phyloP scores from a whole-genome alignment of 2,113 vertebrate species.

The Ursus arctos region DNA sequence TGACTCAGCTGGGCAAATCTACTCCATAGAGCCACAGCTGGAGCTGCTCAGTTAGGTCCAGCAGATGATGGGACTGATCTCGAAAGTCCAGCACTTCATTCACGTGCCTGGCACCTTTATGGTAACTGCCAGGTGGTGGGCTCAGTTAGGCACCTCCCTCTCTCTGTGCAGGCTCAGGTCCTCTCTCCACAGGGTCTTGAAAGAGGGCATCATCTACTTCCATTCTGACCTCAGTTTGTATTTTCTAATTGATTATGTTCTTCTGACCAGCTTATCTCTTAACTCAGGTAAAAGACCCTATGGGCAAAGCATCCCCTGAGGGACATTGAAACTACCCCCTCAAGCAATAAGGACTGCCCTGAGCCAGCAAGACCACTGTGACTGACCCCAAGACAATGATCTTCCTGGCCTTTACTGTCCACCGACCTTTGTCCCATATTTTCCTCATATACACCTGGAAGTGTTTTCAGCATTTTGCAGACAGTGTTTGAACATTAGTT shows the following conservation, averaged over 20 bases:
- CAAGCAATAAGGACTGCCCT: no score
- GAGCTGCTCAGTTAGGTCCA: background rate
- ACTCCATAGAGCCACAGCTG: background rate
- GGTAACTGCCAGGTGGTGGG: background rate
- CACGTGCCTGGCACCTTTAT: background rate
- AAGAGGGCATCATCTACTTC: background rate
- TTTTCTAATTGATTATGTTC: background rate
- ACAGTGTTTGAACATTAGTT: no score
- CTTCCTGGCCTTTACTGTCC: no score
- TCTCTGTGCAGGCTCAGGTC: background rate
- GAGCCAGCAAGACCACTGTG: no score
- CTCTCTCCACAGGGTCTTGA: background rate
- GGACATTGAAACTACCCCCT: no score
- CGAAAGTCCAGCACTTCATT: background rate
- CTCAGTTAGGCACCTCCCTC: background rate
- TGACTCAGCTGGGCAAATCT: background rate
- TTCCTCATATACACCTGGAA: no score
- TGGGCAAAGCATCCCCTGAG: no score
- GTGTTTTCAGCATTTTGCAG: no score
- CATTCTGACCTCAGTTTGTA: background rate
- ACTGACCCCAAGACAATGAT: no score
- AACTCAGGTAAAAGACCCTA: background rate
- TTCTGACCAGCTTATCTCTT: background rate
- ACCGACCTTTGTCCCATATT: no score
- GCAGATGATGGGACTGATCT: background rate